phyloP scores from a whole-genome alignment of 2,888 invertebrate genomes.

The Acrocyrtus sp. region DNA sequence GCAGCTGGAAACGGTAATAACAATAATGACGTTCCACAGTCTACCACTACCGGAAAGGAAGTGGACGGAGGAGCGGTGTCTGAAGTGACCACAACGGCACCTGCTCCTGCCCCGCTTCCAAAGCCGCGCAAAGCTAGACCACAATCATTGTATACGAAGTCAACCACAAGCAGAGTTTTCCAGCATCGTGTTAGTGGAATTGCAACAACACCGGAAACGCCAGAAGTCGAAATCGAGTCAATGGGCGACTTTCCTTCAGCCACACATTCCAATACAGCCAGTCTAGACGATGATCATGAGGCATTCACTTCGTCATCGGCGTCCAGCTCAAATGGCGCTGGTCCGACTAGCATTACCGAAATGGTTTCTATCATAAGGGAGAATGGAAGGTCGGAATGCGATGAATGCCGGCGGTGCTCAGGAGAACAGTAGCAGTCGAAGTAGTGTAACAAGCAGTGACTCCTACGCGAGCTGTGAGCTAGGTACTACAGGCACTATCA shows the following conservation, averaged over 20 bases:
- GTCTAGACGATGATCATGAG: neutral
- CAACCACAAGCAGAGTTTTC: conserved; percentile 12
- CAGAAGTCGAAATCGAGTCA: neutral
- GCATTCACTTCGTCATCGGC: neutral
- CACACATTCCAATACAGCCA: too few species aligned
- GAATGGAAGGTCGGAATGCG: neutral
- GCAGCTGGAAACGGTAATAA: neutral
- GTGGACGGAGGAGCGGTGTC: neutral
- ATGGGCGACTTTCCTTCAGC: too few species aligned
- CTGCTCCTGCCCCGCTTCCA: neutral
- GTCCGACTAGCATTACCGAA: neutral
- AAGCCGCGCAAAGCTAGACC: conserved; percentile 17
- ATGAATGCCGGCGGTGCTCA: too few species aligned
- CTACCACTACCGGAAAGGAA: neutral
- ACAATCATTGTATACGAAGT: conserved; percentile 25
- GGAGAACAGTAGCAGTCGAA: conserved; percentile 24
- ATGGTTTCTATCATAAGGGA: neutral
- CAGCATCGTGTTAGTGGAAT: conserved; percentile 22
- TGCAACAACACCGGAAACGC: conserved; percentile 27
- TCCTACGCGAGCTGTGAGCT: conserved; percentile 25
- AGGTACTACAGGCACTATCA: neutral
- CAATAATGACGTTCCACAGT: conserved; percentile 2
- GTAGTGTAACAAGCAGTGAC: conserved; percentile 36
- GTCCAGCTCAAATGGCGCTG: neutral
- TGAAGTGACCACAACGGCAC: neutral